Evolutionary conservation across 2,888 invertebrate genomes (phyloP).

Genomic region (Lordiphosa fenestrarum): DNA sequence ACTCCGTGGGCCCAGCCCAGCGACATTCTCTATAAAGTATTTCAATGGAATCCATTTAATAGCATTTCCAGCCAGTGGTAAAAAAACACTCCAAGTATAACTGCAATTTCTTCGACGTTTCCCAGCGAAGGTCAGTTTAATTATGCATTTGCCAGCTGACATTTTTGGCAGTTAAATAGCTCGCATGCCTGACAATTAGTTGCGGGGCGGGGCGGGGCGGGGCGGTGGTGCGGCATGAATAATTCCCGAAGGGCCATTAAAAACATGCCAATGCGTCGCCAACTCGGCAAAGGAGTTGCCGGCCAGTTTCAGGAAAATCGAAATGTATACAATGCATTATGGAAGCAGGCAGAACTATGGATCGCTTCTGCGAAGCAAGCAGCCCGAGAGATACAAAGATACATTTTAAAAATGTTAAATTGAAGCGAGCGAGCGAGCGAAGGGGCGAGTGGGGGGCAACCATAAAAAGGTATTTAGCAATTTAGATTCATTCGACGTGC

Average conservation of each 20-base stretch:
- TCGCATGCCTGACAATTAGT: constrained; percentile 65
- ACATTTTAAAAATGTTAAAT: constrained; percentile 74
- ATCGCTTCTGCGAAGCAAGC: constrained; percentile 61
- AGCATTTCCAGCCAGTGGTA: constrained; percentile 59
- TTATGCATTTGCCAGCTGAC: constrained; percentile 71
- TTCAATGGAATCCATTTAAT: constrained; percentile 65
- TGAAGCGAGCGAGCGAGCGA: constrained; percentile 48
- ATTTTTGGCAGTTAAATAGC: constrained; percentile 51
- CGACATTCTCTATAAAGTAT: constrained; percentile 54
- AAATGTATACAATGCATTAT: constrained; percentile 65
- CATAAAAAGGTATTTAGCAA: constrained; percentile 74
- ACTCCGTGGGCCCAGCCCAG: constrained; percentile 20
- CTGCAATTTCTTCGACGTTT: constrained; percentile 44
- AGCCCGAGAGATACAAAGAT: constrained; percentile 64
- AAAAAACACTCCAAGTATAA: constrained; percentile 47
- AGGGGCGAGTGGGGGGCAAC: constrained; percentile 38
- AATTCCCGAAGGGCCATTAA: constrained; percentile 74
- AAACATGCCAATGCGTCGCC: constrained; percentile 67
- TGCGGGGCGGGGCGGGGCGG: constrained; percentile 55
- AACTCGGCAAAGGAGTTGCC: neutral
- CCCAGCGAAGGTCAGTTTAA: constrained; percentile 57
- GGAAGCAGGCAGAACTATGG: constrained; percentile 31
- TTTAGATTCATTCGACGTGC: constrained; percentile 73
- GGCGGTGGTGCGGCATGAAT: constrained; percentile 61
- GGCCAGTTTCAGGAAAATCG: constrained; percentile 46